phyloP scores from a whole-genome alignment of 92 coral and sea anemone genomes.

The Isaurus tuberculatus region DNA sequence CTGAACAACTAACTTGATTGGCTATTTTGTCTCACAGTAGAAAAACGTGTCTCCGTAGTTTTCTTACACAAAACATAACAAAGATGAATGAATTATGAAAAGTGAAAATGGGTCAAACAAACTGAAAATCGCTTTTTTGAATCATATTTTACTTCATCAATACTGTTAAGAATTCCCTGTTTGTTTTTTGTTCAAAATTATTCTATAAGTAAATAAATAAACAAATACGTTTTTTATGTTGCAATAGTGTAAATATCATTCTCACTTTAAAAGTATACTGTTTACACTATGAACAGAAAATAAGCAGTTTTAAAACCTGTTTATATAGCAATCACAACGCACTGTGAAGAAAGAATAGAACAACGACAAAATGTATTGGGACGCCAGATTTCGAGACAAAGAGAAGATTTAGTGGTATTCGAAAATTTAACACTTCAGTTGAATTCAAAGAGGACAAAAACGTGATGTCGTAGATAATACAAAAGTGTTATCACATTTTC shows the following conservation, averaged over 20 bases:
- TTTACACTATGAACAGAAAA: not conserved
- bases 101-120: not conserved
- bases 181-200: too few relatives aligned
- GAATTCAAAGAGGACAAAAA: too few relatives aligned
- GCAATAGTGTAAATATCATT: not conserved
- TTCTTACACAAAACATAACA: not conserved
- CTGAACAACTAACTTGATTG: not conserved
- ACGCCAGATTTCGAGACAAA: not conserved
- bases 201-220: too few relatives aligned
- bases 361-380: not conserved
- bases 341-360: not conserved
- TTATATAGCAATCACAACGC: not conserved
- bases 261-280: not conserved
- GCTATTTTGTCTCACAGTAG: conserved; percentile 4
- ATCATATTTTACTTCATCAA: too few relatives aligned
- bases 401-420: not conserved
- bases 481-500: too few relatives aligned
- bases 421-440: too few relatives aligned
- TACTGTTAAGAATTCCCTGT: too few relatives aligned
- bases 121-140: too few relatives aligned
- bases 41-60: conserved; percentile 17
- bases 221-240: not conserved
- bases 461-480: too few relatives aligned
- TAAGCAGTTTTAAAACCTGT: not conserved
- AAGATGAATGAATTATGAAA: not conserved